Conservation (phyloP, 1,140 invertebrate genomes). For the Anagrus nilaparvatae region DNA sequence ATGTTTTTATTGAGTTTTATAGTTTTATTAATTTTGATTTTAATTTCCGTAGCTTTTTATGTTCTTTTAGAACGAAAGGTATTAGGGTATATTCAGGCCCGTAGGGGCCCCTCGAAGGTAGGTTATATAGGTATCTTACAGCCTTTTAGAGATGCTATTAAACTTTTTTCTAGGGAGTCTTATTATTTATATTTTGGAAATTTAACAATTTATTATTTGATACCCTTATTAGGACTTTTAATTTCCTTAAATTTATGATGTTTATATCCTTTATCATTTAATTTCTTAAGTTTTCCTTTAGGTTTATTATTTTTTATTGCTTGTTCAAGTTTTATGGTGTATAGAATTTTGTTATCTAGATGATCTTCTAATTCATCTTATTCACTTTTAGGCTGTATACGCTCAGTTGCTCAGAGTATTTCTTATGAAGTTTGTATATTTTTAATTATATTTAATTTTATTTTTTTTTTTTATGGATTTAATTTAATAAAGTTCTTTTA, state of each 20-base stretch:
- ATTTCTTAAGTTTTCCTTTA: constrained; percentile 37
- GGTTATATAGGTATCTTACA: constrained; percentile 50
- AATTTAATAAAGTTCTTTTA: too few relatives aligned
- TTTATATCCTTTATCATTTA: constrained; percentile 6
- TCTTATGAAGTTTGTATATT: constrained; percentile 54
- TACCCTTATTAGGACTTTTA: constrained; percentile 1
- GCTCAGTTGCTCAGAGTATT: constrained; percentile 52
- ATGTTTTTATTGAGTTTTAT: constrained; percentile 37
- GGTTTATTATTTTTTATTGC: constrained; percentile 44
- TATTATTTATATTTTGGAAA: too few relatives aligned
- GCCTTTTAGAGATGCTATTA: constrained; percentile 56
- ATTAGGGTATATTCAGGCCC: constrained; percentile 56
- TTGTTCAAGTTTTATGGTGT: constrained; percentile 46
- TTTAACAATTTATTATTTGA: too few relatives aligned
- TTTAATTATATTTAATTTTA: constrained; percentile 45
- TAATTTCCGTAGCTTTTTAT: constrained; percentile 53
- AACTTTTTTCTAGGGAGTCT: constrained; percentile 41
- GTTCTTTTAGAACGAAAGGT: constrained; percentile 59
- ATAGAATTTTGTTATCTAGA: constrained; percentile 45
- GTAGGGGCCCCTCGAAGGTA: constrained; percentile 58
- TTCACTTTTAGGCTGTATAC: constrained; percentile 50
- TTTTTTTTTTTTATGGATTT: too few relatives aligned
- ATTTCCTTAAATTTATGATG: too few relatives aligned
- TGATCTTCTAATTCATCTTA: constrained; percentile 60
- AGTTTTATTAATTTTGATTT: constrained; percentile 42